Percentiles rank a stretch among this genome's conserved stretches.
These are phyloP conservation scores for Rhamphomyia laevipes DNA, from an alignment of 2,888 invertebrate genomes.

Conservation along the genomic window DNA sequence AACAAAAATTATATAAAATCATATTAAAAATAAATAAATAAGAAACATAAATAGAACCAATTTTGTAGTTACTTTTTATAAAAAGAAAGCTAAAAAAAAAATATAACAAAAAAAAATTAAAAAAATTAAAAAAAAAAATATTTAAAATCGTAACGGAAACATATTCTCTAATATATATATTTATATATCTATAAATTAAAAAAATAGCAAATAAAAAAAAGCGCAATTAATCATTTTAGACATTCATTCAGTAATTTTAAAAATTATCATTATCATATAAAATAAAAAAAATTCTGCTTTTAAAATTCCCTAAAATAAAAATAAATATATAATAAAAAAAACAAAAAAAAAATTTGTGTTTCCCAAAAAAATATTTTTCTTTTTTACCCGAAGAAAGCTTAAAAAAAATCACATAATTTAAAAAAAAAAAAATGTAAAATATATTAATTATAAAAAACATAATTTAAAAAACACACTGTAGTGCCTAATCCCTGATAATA, in stretches of 20 bases:
- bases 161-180: slow-evolving; percentile 1
- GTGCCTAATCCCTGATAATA: slow-evolving; percentile 23
- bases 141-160: slow-evolving; percentile 1
- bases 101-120: slow-evolving; percentile 8
- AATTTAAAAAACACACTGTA: slow-evolving; percentile 22
- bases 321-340: too few species aligned
- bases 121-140: slow-evolving; percentile 9
- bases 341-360: slow-evolving; percentile 4
- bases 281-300: too few species aligned
- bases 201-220: background rate
- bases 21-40: slow-evolving; percentile 4
- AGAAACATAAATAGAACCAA: slow-evolving; percentile 24
- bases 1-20: slow-evolving; percentile 5
- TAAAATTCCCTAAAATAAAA: background rate
- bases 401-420: background rate
- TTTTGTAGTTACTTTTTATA: slow-evolving; percentile 19
- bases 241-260: too few species aligned
- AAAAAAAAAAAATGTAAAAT: slow-evolving; percentile 5
- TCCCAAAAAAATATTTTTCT: slow-evolving; percentile 5
- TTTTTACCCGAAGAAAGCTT: background rate
- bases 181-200: background rate
- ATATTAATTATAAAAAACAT: slow-evolving; percentile 10
- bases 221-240: too few species aligned
- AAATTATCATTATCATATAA: too few species aligned
- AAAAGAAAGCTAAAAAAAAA: slow-evolving; percentile 7